These are phyloP conservation scores for Todiramphus chloris DNA, from an alignment of 2,113 vertebrate genomes.

Conservation along the genomic window DNA sequence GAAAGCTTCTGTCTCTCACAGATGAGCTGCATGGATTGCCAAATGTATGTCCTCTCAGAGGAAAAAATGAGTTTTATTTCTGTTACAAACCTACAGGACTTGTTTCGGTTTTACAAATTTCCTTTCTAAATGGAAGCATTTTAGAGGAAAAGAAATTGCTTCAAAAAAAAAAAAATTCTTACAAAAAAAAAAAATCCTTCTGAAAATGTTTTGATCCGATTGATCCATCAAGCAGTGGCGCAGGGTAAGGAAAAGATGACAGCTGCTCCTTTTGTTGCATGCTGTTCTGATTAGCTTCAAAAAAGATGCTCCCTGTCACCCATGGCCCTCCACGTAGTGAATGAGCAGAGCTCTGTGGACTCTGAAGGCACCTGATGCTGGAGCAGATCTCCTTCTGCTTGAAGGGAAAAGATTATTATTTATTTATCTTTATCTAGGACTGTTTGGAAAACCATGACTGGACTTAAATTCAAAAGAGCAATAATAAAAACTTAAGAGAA, in stretches of 20 bases:
- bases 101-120: slow-evolving; percentile 11
- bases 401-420: not conserved
- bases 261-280: slow-evolving; percentile 17
- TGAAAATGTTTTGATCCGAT: slow-evolving; percentile 35
- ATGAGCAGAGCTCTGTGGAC: not conserved
- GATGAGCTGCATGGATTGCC: slow-evolving; percentile 35
- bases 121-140: not conserved
- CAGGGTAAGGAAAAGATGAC: slow-evolving; percentile 14
- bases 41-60: slow-evolving; percentile 58
- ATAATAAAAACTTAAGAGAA: not conserved
- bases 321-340: not conserved
- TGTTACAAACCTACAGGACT: not conserved
- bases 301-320: not conserved
- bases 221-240: slow-evolving; percentile 16
- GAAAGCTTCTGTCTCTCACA: slow-evolving; percentile 35
- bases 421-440: not conserved
- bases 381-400: not conserved
- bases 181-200: not conserved
- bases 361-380: not conserved
- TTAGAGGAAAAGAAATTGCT: not conserved
- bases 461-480: not conserved
- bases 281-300: slow-evolving; percentile 34
- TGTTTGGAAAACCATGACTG: not conserved
- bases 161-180: not conserved
- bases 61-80: slow-evolving; percentile 10